Base-by-base conservation (phyloP, 2,113 vertebrate species). In the Brienomyrus longianalis region DNA sequence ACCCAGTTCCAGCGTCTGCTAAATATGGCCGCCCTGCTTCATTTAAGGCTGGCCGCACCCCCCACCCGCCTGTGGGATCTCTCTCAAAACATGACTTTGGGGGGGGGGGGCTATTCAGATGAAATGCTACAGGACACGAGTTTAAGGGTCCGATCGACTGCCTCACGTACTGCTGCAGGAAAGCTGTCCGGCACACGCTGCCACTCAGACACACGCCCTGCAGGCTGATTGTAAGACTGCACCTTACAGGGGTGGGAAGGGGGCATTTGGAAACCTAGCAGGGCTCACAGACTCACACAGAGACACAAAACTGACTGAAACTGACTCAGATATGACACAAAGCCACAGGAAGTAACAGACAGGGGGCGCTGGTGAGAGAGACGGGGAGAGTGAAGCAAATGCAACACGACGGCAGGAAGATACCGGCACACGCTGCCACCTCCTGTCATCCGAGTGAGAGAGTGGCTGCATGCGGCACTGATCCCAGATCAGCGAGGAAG, bases 1-100 rank as follows among this genome's bases (percentile, higher is more conserved):
- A 84, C 83, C 83, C 83, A 47, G 83, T 84, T 84, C 83, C 83
- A 48, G 83, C 15, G 45, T n/a, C 39, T 48, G 83, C 83, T 84
- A 84, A 84, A 84, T 84, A 84, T 84, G 83, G 83, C 35, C 83
- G 83, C 48, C 45, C 83, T 48, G 39, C 45, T 84, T 84, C 83
- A 23, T 84, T 84, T 84, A 80, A 43, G 74, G 74, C 74, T 13
- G 17, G 74, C 74, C 13, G 35, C 80, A 19, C 45, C 83, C 43
- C 35, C 21, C 43, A 17, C 77, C 77, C 19, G 45, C 31, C 80
- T 83, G 43, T 0, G 39, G 43, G 17, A 83, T 83, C 43, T 43
- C 80, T 47, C 31, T 45, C 11, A 83, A 83, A 83, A 19, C 39
- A 83, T 83, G 35, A 13, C n/a, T 1, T 10, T 6, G 62, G 62